A percentile compares a stretch with the other conserved stretches of the same genome.
phyloP scores from a whole-genome alignment of 2,888 invertebrate genomes.

The Ecliptopera silaceata region DNA sequence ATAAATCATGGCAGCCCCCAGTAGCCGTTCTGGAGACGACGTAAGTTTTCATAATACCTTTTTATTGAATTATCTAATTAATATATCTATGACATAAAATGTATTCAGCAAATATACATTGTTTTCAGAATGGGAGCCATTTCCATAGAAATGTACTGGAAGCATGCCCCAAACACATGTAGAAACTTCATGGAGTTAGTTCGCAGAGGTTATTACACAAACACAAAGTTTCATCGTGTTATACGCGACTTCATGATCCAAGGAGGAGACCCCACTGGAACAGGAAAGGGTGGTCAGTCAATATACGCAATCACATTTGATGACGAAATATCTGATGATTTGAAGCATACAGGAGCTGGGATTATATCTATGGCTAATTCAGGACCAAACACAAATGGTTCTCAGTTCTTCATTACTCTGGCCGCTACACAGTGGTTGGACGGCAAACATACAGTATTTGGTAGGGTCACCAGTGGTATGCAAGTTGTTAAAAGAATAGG shows the following conservation, averaged over 20 bases:
- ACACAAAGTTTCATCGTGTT: slow-evolving; percentile 97
- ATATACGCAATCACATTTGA: slow-evolving; percentile 98
- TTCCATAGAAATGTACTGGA: slow-evolving; percentile 97
- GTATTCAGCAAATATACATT: not conserved
- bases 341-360: slow-evolving; percentile 97
- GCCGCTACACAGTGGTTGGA: slow-evolving; percentile 99
- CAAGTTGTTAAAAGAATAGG: slow-evolving; percentile 95
- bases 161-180: slow-evolving; percentile 98
- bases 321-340: slow-evolving; percentile 96
- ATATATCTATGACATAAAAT: too few species aligned
- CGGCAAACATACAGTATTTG: slow-evolving; percentile 98
- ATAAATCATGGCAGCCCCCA: slow-evolving; percentile 95
- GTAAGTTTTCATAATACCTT: slow-evolving; percentile 75
- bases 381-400: slow-evolving; percentile 98
- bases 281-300: slow-evolving; percentile 97
- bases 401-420: slow-evolving; percentile 98
- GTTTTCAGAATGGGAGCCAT: slow-evolving; percentile 94
- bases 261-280: slow-evolving; percentile 98
- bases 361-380: slow-evolving; percentile 99
- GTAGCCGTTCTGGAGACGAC: slow-evolving; percentile 92
- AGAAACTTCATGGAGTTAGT: slow-evolving; percentile 98
- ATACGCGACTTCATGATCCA: slow-evolving; percentile 97
- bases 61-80: not conserved
- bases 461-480: slow-evolving; percentile 94
- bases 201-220: slow-evolving; percentile 97